Conservation (phyloP, 1,140 invertebrate genomes). For the Oreohelix idahoensis region DNA sequence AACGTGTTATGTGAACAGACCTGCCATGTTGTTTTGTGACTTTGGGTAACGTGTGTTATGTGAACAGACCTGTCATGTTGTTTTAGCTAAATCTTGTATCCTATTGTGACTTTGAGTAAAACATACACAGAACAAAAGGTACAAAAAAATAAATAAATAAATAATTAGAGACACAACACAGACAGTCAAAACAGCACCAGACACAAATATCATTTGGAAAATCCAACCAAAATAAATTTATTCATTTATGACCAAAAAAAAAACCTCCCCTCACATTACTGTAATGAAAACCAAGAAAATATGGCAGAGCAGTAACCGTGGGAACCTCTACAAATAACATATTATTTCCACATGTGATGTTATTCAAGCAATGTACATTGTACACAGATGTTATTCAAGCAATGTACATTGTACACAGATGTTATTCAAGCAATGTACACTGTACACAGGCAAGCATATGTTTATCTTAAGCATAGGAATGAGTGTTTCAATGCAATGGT, state of each 20-base stretch:
- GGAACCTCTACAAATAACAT: not conserved
- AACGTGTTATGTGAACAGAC: too few relatives aligned
- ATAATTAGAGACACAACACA: not conserved
- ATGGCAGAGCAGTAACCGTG: conserved; percentile 18
- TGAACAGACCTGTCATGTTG: too few relatives aligned
- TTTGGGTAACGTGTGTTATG: too few relatives aligned
- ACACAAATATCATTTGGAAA: conserved; percentile 13
- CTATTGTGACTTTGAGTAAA: too few relatives aligned
- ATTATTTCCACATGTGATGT: not conserved
- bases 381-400: not conserved
- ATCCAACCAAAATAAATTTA: conserved; percentile 29
- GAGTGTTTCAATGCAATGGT: too few relatives aligned
- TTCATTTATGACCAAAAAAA: conserved; percentile 22
- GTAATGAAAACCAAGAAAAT: conserved; percentile 17
- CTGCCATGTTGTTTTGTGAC: too few relatives aligned
- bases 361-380: not conserved
- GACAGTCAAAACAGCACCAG: not conserved
- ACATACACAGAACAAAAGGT: too few relatives aligned
- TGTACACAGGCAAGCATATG: too few relatives aligned
- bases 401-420: not conserved
- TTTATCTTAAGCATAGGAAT: too few relatives aligned
- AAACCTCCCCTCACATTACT: not conserved
- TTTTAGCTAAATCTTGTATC: too few relatives aligned
- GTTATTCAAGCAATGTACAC: not conserved
- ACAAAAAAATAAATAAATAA: too few relatives aligned